phyloP scores from a whole-genome alignment of 2,797 vertebrate species.

The Anniella stebbinsi region DNA sequence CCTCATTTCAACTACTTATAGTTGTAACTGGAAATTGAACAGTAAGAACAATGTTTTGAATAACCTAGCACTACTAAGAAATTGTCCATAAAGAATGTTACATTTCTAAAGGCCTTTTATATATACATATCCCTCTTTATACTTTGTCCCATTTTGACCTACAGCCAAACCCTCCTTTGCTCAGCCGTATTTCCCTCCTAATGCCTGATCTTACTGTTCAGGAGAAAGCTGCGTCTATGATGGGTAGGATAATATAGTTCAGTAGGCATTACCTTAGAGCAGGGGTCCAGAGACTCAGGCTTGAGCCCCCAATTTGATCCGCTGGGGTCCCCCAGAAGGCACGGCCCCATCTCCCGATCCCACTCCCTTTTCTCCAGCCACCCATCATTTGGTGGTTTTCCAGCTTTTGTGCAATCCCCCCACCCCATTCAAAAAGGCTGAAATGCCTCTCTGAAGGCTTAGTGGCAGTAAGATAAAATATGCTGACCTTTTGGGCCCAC shows the following conservation, averaged over 20 bases:
- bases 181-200: not conserved
- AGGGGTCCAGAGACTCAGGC: no score
- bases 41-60: not conserved
- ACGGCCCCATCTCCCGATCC: no score
- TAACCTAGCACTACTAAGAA: not conserved
- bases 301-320: no score
- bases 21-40: not conserved
- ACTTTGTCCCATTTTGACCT: not conserved
- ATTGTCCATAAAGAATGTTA: not conserved
- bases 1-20: conserved; percentile 10
- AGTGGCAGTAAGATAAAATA: no score
- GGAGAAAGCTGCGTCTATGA: not conserved
- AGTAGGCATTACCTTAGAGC: not conserved
- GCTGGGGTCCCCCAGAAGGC: no score
- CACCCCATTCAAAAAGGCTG: no score
- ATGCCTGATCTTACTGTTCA: not conserved
- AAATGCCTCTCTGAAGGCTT: no score
- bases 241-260: not conserved
- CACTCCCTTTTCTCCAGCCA: no score
- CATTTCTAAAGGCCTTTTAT: not conserved
- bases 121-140: not conserved
- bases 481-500: no score
- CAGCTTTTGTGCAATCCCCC: no score
- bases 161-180: not conserved
- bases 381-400: no score